These are phyloP conservation scores for Drosophila leonis DNA, from an alignment of 2,888 invertebrate species.

Conservation along the genomic window DNA sequence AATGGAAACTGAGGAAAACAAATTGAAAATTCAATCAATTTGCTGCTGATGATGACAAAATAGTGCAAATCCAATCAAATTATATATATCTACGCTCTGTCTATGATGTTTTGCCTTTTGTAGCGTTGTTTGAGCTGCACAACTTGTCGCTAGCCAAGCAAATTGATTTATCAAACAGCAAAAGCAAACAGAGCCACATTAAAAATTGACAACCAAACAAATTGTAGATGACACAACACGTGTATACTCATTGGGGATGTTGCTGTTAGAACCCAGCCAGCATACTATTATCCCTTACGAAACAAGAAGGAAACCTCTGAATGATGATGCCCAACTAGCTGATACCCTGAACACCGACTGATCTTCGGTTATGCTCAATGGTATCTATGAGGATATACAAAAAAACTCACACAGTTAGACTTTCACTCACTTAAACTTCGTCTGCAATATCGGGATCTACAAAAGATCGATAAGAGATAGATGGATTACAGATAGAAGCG, in stretches of 20 bases:
- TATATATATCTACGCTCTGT: not conserved
- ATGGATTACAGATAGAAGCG: no score
- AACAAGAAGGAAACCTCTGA: not conserved
- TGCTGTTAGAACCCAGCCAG: not conserved
- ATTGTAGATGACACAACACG: slow-evolving; percentile 59
- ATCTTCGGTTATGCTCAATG: no score
- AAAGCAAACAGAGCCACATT: slow-evolving; percentile 60
- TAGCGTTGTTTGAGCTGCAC: slow-evolving; percentile 9
- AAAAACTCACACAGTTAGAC: no score
- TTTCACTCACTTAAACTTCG: no score
- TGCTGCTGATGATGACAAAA: slow-evolving; percentile 42
- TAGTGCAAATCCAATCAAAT: slow-evolving; percentile 68
- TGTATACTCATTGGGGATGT: slow-evolving; percentile 51
- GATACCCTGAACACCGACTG: not conserved
- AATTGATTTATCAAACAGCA: slow-evolving; percentile 73
- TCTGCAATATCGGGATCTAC: no score
- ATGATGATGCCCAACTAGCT: not conserved
- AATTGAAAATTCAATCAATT: slow-evolving; percentile 78
- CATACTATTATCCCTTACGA: slow-evolving; percentile 27
- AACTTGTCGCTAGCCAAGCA: slow-evolving; percentile 46
- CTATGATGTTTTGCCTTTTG: slow-evolving; percentile 36
- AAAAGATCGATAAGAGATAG: no score
- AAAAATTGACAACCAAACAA: slow-evolving; percentile 80
- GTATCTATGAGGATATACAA: no score
- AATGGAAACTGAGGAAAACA: slow-evolving; percentile 43